These are phyloP conservation scores for Abramis brama DNA, from an alignment of 2,113 vertebrate genomes.

Conservation along the genomic window DNA sequence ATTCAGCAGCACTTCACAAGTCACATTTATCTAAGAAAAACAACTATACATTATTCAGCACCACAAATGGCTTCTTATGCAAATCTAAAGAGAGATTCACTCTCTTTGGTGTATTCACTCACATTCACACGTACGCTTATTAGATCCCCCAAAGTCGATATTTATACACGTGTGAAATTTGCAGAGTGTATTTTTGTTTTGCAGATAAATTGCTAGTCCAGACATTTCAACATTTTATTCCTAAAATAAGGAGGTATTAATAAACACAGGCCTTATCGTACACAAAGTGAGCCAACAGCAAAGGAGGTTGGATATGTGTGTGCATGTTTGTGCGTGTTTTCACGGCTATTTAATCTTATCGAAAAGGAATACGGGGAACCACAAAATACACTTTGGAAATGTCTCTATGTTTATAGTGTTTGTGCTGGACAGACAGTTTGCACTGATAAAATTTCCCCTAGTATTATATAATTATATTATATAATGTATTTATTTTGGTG, in stretches of 20 bases:
- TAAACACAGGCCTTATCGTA: background rate
- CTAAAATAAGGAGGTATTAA: constrained; percentile 8
- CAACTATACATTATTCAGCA: constrained; percentile 60
- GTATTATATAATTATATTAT: background rate
- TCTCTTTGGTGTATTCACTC: constrained; percentile 9
- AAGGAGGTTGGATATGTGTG: background rate
- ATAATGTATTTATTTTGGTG: background rate
- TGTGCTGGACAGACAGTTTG: background rate
- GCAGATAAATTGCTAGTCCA: background rate
- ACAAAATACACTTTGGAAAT: background rate
- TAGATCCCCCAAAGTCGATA: background rate
- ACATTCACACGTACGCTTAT: constrained; percentile 9
- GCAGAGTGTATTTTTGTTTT: constrained; percentile 24
- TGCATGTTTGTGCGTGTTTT: constrained; percentile 3
- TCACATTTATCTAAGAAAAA: constrained; percentile 57
- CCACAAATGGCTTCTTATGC: constrained; percentile 44
- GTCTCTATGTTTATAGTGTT: background rate
- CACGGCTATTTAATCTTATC: background rate
- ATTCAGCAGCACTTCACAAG: constrained; percentile 50
- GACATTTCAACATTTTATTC: background rate
- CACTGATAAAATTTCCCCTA: background rate
- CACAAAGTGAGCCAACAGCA: background rate
- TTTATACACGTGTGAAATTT: constrained; percentile 34
- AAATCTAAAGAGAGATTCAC: constrained; percentile 29
- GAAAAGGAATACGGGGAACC: background rate